phyloP scores from a whole-genome alignment of 1,140 invertebrate genomes.

The Papilio xuthus region DNA sequence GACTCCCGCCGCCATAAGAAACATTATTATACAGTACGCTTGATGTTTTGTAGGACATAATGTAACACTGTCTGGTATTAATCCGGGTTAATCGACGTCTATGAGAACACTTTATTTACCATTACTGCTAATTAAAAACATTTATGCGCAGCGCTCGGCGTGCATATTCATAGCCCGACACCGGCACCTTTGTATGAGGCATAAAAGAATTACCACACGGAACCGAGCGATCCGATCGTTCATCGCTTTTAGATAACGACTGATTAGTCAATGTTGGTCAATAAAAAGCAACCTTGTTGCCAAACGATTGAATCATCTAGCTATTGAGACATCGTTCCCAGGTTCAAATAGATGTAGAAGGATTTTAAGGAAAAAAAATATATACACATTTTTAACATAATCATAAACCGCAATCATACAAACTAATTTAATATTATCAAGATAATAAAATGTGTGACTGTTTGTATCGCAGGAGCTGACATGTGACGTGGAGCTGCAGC shows the following conservation, averaged over 20 bases:
- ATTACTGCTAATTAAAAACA: slow-evolving; percentile 34
- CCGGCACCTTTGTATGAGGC: slow-evolving; percentile 34
- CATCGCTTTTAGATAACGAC: slow-evolving; percentile 7
- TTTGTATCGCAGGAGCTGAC: slow-evolving; percentile 87
- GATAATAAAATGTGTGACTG: background rate
- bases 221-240: slow-evolving; percentile 15
- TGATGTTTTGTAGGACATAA: slow-evolving; percentile 9
- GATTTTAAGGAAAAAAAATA: background rate
- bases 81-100: slow-evolving; percentile 23
- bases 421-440: too few species aligned
- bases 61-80: slow-evolving; percentile 20
- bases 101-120: slow-evolving; percentile 32
- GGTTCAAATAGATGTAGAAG: background rate
- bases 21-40: background rate
- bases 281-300: background rate
- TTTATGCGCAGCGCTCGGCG: slow-evolving; percentile 34
- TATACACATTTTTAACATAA: background rate
- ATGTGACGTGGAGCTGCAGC: slow-evolving; percentile 93
- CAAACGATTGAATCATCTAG: background rate
- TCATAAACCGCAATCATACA: too few species aligned
- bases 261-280: slow-evolving; percentile 14
- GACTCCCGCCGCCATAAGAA: background rate
- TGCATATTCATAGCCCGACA: slow-evolving; percentile 35
- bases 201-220: slow-evolving; percentile 35
- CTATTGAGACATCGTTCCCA: background rate